Evolutionary conservation across 2,888 invertebrate genomes (phyloP), one percentile per base, ranked within the genome.

Genomic region (Epirrhoe tristata): DNA sequence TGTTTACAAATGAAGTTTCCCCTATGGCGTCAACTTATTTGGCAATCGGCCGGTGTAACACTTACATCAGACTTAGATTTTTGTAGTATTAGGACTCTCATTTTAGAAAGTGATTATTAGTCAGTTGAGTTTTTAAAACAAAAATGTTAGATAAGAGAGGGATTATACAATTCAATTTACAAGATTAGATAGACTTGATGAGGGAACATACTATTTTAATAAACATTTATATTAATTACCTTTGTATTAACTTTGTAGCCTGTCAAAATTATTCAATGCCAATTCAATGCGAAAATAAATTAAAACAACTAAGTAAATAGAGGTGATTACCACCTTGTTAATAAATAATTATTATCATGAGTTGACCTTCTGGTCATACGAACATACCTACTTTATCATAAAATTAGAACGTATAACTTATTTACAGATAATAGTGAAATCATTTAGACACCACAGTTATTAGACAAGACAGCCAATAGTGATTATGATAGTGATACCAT

Each of bases 1-100:
- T 80, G 78, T 79, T 83, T 84, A 74, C 75, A 80, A 80, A 83
- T 83, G 74, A 81, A 78, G 79, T 84, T 86, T 85, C 79, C 78
- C 79, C 75, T 73, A 71, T 66, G 71, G 65, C 63, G 69, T 68
- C 64, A 64, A 72, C 62, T 62, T 69, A 66, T 72, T 74, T 69
- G 71, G 67, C 67, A 69, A 71, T 62, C 54, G 59, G 67, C 51
- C 53, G 64, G 53, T 65, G 69, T 71, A 68, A 68, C 65, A 70
- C 69, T 74, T 74, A 71, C 70, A 71, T 71, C 68, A 73, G 61
- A 67, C 32, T 69, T 61, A 63, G 66, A 65, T 67, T 73, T 66
- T 67, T 12, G 59, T 32, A 43, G 55, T 53, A 17, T 68, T 66
- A 64, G 51, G 43, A 69, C 59, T 70, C 39, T 66, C 66, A 52